A percentile compares a stretch with the other conserved stretches of the same genome.
phyloP scores from a whole-genome alignment of 2,797 vertebrate genomes.

The Anisognathus igniventris region DNA sequence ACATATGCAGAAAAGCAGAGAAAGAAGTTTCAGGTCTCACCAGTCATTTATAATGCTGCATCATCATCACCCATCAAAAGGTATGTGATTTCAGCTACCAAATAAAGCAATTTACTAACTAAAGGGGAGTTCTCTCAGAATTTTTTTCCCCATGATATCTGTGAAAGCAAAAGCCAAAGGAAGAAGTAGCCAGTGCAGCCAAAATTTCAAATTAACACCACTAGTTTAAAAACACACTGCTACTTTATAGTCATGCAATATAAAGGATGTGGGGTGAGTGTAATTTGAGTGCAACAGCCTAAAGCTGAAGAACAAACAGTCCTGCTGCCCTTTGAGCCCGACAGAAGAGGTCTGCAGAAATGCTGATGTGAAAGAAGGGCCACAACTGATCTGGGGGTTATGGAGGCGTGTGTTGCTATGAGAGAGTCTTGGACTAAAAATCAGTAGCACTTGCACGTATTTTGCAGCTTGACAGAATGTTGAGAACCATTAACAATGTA shows the following conservation, averaged over 20 bases:
- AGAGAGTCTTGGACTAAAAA: not conserved
- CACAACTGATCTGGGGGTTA: not conserved
- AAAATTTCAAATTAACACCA: not conserved
- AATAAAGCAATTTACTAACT: not conserved
- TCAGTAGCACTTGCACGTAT: not conserved
- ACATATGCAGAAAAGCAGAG: not conserved
- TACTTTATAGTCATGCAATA: not conserved
- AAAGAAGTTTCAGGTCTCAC: not conserved
- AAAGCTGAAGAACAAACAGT: not conserved
- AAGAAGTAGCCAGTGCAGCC: not conserved
- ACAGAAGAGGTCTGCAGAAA: not conserved
- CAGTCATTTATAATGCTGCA: not conserved
- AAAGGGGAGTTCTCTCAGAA: not conserved
- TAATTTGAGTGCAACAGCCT: not conserved
- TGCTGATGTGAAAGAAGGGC: not conserved
- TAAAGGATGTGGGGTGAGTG: not conserved
- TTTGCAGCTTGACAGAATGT: not conserved
- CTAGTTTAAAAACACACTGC: not conserved
- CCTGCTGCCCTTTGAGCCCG: not conserved
- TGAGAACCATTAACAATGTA: not conserved
- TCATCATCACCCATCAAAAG: not conserved
- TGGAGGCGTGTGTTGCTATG: accelerated
- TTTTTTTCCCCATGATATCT: not conserved
- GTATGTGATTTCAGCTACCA: not conserved
- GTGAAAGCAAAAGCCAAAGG: not conserved